phyloP scores from a whole-genome alignment of 2,888 invertebrate species.

The Tinea pellionella region DNA sequence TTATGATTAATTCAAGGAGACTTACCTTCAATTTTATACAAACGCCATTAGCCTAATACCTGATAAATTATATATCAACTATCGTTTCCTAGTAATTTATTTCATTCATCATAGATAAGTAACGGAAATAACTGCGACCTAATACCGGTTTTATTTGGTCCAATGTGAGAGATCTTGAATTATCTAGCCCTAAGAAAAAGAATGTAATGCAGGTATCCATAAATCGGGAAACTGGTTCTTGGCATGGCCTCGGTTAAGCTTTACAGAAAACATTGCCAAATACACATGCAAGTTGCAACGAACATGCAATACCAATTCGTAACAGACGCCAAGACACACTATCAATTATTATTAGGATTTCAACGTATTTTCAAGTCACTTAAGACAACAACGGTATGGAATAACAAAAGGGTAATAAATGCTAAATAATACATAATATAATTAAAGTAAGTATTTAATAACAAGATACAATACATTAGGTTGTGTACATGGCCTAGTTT shows the following conservation, averaged over 20 bases:
- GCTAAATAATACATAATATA: too few species aligned
- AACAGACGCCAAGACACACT: background rate
- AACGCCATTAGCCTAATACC: background rate
- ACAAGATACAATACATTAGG: too few species aligned
- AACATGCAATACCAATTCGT: background rate
- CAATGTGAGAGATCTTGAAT: background rate
- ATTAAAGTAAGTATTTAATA: too few species aligned
- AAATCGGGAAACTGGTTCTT: constrained; percentile 12
- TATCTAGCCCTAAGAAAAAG: constrained; percentile 3
- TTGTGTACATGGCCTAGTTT: too few species aligned
- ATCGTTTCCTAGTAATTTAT: background rate
- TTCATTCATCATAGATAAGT: background rate
- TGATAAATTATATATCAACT: background rate
- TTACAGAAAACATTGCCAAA: constrained; percentile 10
- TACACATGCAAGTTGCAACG: background rate
- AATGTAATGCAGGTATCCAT: constrained; percentile 12
- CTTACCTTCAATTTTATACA: background rate
- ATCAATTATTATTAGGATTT: background rate
- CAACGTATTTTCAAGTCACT: background rate
- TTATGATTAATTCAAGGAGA: too few species aligned
- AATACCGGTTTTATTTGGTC: background rate
- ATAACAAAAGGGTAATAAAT: too few species aligned
- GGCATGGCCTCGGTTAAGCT: constrained; percentile 7
- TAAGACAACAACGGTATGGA: too few species aligned
- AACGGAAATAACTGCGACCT: background rate